Conservation (phyloP, 2,888 invertebrate species). For the Pyrgus malvae region DNA sequence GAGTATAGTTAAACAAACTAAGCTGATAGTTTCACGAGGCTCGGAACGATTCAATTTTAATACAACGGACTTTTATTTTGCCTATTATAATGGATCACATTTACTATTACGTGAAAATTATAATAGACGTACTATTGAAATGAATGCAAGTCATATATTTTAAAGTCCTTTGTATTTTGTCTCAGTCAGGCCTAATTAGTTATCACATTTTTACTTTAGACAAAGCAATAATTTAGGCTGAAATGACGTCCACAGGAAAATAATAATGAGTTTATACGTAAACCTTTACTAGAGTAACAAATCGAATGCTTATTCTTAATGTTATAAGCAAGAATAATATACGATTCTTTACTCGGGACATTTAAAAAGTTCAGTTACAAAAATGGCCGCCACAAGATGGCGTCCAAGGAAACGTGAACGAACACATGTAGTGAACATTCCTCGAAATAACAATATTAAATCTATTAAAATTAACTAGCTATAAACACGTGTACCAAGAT, state of each 20-base stretch:
- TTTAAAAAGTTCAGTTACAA: conserved; percentile 33
- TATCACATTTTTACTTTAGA: not conserved
- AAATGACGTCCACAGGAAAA: not conserved
- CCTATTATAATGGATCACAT: too few species aligned
- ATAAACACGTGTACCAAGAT: conserved; percentile 48
- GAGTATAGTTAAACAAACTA: too few species aligned
- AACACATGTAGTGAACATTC: conserved; percentile 70
- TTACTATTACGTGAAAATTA: too few species aligned
- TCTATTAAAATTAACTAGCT: conserved; percentile 46
- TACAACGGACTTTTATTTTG: too few species aligned
- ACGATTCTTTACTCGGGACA: conserved; percentile 27
- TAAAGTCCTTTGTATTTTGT: too few species aligned
- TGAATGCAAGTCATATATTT: too few species aligned
- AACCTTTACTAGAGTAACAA: conserved; percentile 28
- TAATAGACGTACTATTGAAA: too few species aligned
- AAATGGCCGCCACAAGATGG: conserved; percentile 47
- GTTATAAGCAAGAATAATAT: not conserved
- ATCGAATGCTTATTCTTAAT: not conserved
- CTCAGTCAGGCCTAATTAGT: too few species aligned
- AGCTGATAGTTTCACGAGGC: too few species aligned
- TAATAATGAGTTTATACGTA: conserved; percentile 20
- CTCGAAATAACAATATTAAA: conserved; percentile 58
- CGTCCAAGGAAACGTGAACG: conserved; percentile 51
- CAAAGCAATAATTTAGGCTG: not conserved
- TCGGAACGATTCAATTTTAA: too few species aligned